Evolutionary conservation across 2,888 invertebrate species (phyloP), one percentile per base, ranked within the genome.

Genomic region (Andrena camellia): DNA sequence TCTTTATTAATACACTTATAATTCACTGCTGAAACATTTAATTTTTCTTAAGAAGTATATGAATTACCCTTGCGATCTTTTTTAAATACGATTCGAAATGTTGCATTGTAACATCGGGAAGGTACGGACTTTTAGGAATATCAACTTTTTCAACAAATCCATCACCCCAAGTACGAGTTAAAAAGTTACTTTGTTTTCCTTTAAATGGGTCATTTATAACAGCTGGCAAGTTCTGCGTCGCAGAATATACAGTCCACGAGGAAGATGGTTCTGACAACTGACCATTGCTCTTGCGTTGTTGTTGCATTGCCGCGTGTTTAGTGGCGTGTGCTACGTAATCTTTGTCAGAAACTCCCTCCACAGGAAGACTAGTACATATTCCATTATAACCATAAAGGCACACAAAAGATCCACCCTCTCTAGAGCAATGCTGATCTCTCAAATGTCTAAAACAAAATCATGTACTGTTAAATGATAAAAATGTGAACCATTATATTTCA

Each of bases 121-220:
- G 94, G 93, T 97, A 96, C 0, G 97, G 96, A 90, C 97, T 97
- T 87, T 97, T 96, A 54, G 96, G 96, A 89, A 99, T 96, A 63
- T 96, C 96, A 33, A 96, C 95, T 90, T 97, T 97, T 84, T 99
- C 99, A 26, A 98, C 96, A 94, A 99, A 99, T 79, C 96, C 95
- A 91, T 99, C 99, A 62, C 99, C 99, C 99, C 99, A 99, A 83
- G 98, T 98, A 94, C 98, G 98, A 0, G 99, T 99, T 92, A 99
- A 99, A 92, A 99, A 98, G 94, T 99, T 96, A 85, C 96, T 96
- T 94, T 98, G 97, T 94, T 98, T 99, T 86, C 98, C 97, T 92
- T 97, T 96, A 84, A 97, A 97, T 0, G 99, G 99, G 94, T 99
- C 99, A 95, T 99, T 99, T 83, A 99, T 95, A 87, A 98, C 98